Evolutionary conservation across 2,113 vertebrate species (phyloP).

Genomic region (Pristiophorus japonicus): DNA sequence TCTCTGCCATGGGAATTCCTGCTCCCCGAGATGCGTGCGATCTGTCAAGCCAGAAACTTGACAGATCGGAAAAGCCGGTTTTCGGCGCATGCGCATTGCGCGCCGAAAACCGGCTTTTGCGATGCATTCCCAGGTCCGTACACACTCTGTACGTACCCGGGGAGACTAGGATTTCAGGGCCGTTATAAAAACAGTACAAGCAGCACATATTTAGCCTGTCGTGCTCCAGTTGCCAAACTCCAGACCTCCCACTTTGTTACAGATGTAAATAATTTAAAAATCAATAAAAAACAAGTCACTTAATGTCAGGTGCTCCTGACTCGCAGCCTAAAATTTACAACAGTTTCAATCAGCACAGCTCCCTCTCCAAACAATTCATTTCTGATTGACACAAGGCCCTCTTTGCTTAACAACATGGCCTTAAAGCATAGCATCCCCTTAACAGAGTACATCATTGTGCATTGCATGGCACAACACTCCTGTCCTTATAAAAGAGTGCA

Average conservation of each 20-base stretch:
- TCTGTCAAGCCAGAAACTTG: too few species aligned
- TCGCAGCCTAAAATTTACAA: not conserved
- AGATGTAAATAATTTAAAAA: not conserved
- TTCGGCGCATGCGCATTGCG: too few species aligned
- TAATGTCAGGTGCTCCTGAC: not conserved
- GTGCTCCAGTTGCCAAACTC: not conserved
- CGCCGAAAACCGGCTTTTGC: too few species aligned
- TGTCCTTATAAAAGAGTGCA: not conserved
- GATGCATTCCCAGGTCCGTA: too few species aligned
- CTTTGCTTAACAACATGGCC: too few species aligned
- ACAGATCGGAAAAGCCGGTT: too few species aligned
- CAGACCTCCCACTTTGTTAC: not conserved
- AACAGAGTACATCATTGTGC: not conserved
- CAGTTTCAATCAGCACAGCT: too few species aligned
- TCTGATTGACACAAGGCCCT: not conserved
- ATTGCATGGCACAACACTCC: not conserved
- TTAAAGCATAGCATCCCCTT: not conserved
- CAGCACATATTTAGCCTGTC: not conserved
- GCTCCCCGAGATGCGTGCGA: too few species aligned
- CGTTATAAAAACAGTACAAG: too few species aligned
- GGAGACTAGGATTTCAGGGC: too few species aligned
- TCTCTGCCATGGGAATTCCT: too few species aligned
- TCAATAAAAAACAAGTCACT: not conserved
- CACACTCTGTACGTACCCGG: too few species aligned
- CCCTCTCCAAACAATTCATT: not conserved